Conservation (phyloP, 2,113 vertebrate species). For the Galemys pyrenaicus region DNA sequence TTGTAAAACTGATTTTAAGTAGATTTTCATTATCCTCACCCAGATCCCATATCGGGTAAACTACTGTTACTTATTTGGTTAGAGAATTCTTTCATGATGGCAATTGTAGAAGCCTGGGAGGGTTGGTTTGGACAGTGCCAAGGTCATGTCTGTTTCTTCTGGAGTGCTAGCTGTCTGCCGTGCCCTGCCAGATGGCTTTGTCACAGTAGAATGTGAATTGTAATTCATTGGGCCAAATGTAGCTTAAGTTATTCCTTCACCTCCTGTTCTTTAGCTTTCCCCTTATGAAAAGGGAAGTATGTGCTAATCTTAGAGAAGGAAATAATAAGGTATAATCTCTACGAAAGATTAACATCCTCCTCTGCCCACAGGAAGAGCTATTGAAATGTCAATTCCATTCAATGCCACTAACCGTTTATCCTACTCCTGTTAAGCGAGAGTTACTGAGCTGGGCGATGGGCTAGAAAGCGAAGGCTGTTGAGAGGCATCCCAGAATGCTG, state of each 20-base stretch:
- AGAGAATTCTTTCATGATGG: conserved; percentile 4
- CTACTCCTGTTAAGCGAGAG: conserved; percentile 16
- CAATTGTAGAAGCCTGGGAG: conserved; percentile 1
- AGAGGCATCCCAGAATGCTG: not conserved
- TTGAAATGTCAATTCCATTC: conserved; percentile 65
- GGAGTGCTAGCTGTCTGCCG: conserved; percentile 46
- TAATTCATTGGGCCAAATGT: conserved; percentile 56
- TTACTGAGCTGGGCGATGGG: not conserved
- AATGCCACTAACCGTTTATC: conserved; percentile 55
- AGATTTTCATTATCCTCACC: conserved; percentile 30
- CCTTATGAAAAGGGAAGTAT: conserved; percentile 41
- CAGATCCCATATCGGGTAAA: not conserved
- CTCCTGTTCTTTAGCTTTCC: conserved; percentile 30
- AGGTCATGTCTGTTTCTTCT: conserved; percentile 63
- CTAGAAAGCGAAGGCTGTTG: not conserved
- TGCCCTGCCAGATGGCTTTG: conserved; percentile 70
- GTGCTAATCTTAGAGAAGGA: conserved; percentile 51
- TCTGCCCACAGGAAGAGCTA: conserved; percentile 61
- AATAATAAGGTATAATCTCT: conserved; percentile 62
- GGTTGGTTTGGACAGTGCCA: conserved; percentile 52
- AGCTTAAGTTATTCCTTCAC: conserved; percentile 27
- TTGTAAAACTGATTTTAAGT: conserved; percentile 9
- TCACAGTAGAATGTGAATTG: conserved; percentile 58
- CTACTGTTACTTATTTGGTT: not conserved
- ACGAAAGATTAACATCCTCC: conserved; percentile 55